phyloP scores from a whole-genome alignment of 2,888 invertebrate species.

The Drosophila formosana region DNA sequence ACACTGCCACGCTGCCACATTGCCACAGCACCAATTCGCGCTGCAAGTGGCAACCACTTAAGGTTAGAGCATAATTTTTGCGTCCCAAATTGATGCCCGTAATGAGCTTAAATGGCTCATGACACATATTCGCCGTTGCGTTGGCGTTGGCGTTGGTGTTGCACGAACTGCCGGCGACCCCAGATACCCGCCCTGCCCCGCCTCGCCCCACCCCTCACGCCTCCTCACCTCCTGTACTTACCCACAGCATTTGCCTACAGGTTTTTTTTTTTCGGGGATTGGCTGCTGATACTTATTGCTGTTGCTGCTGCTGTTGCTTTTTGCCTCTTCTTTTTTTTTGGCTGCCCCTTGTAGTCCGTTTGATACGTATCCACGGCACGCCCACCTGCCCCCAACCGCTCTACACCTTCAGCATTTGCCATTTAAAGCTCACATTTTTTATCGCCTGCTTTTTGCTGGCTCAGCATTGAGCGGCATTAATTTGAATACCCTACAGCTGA shows the following conservation, averaged over 20 bases:
- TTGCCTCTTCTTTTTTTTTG: background rate
- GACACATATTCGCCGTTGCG: constrained; percentile 75
- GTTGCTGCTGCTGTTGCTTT: constrained; percentile 20
- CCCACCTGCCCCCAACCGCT: constrained; percentile 5
- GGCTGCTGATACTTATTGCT: constrained; percentile 18
- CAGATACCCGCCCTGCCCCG: background rate
- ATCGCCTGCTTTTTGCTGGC: constrained; percentile 54
- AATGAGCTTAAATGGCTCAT: constrained; percentile 84
- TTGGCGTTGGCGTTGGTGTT: constrained; percentile 35
- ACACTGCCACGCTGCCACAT: background rate
- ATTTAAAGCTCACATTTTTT: constrained; percentile 60
- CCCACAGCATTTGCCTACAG: constrained; percentile 42
- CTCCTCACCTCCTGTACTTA: background rate
- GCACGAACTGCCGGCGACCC: constrained; percentile 15
- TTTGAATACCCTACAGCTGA: constrained; percentile 46
- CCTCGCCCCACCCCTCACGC: background rate
- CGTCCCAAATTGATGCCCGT: constrained; percentile 82
- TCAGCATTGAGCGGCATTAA: constrained; percentile 58
- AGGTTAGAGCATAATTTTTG: constrained; percentile 78
- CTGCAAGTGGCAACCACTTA: constrained; percentile 67
- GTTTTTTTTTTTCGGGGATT: constrained; percentile 28
- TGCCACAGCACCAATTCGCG: constrained; percentile 30
- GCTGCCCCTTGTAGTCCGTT: constrained; percentile 38
- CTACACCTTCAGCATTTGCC: constrained; percentile 49
- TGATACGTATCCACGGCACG: constrained; percentile 39